Base-by-base conservation (phyloP, 2,113 vertebrate genomes). In the Perccottus glenii region DNA sequence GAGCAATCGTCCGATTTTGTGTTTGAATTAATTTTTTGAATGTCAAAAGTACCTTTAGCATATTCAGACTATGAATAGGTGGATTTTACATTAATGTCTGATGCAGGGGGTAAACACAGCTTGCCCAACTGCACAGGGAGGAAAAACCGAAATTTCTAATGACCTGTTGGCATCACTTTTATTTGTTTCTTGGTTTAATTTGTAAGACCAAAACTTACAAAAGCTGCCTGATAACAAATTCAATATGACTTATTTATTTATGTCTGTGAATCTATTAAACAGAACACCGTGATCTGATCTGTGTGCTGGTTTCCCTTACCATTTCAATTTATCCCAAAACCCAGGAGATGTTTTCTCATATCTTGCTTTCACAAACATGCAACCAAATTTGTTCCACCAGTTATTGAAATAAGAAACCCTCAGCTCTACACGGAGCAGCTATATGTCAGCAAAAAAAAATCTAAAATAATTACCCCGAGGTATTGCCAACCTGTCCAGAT, bases 381-480 rank as follows among this genome's bases (percentile, higher is more conserved):
- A 7, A 45, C 64, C 10, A 64, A 51, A 65, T 46, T 6, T 12
- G 27, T 67, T 68, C 64, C 47, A 36, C 60, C 11, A 32, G 51
- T 36, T 11, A 14, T 11, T 10, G 14, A 78, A 58, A 58, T 27
- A 35, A 33, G 48, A 75, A 73, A 80, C 57, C 11, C 40, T 14
- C 19, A 5, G 5, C 40, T 73, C 55, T 67, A 71, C 46, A 43
- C 43, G n/a, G 11, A 15, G 57, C 33, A 70, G 44, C 48, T 33
- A 1, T 40, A n/a, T 64, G 32, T 71, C 50, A 72, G 46, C 55
- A 44, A 42, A 68, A 67, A 16, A 42, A 69, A 33, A 38, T 38
- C 71, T 84, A 66, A 81, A 66, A 75, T 60, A 50, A 78, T 78
- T 72, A 67, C 67, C 63, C 53, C 11, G 12, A 55, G 70, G 73